Base-by-base conservation (phyloP, 2,113 vertebrate species). In the Rhegmatorhina hoffmannsi region DNA sequence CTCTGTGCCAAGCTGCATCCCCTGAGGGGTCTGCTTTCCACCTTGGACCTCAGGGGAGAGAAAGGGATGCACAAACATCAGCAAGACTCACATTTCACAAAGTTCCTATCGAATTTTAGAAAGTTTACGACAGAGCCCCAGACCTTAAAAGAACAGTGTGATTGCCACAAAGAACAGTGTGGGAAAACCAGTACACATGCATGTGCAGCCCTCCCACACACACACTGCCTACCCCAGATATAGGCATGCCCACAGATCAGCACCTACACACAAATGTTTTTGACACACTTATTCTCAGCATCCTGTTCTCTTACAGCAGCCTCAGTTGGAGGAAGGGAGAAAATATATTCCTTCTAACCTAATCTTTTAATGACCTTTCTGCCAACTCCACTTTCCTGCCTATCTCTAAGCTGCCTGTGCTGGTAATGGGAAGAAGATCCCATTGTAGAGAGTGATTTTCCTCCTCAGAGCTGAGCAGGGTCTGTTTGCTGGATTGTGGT, bases 191-290 rank as follows among this genome's bases (percentile, higher is more conserved):
- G 93, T 94, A 93, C 74, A 95, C 94, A 94, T 97, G 95, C 93
- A 84, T 96, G 95, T 97, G 94, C 95, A 96, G 81, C 94, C 80
- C 95, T 95, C 96, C 93, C 92, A 96, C 90, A 89, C 28, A 25
- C 94, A 86, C 89, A 90, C 94, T 94, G 94, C 92, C 95, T 95
- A 91, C 94, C 94, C 95, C 92, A 96, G 96, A 97, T 97, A 96
- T 96, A 97, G 95, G 92, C 95, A 95, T 93, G 59, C 95, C 95
- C 96, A 97, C 95, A 96, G 93, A 96, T 95, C 90, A 96, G 96
- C 94, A 96, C 96, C 96, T 96, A 97, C 96, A 96, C 93, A 94
- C 95, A 96, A 96, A 96, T 94, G 94, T 73, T 97, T 96, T 92
- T 96, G 93, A 96, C 93, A 97, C 94, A 96, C 93, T 96, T 96